Conservation (phyloP, 2,888 invertebrate genomes). For the Macropis europaea region DNA sequence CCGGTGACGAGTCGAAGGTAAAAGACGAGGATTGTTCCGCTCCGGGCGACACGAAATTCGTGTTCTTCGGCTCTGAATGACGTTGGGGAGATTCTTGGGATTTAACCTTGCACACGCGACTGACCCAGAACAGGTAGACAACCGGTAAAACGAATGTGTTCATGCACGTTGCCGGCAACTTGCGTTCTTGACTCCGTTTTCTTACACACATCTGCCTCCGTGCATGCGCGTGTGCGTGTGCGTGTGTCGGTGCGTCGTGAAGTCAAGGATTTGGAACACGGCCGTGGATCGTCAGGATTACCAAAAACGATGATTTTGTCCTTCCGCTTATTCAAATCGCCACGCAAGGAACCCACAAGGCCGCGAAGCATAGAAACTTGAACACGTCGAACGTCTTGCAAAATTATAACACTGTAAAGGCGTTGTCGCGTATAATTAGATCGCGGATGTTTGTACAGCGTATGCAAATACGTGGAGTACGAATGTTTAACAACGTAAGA, state of each 20-base stretch:
- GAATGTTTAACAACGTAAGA: too few species aligned
- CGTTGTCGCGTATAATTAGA: too few species aligned
- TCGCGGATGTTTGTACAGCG: too few species aligned
- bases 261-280: conserved; percentile 72
- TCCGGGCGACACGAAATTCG: conserved; percentile 6
- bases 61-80: conserved; percentile 36
- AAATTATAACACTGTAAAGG: not conserved
- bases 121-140: conserved; percentile 66
- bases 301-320: conserved; percentile 54
- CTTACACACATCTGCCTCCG: conserved; percentile 12
- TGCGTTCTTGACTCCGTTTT: conserved; percentile 70
- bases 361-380: not conserved
- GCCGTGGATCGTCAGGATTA: conserved; percentile 46
- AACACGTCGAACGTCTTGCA: not conserved
- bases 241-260: conserved; percentile 22
- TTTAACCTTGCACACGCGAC: conserved; percentile 60
- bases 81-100: conserved; percentile 45
- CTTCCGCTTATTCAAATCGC: conserved; percentile 39
- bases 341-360: not conserved
- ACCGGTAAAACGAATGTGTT: conserved; percentile 51
- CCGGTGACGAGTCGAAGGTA: conserved; percentile 17
- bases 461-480: too few species aligned
- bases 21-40: conserved; percentile 3
- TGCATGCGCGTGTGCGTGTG: not conserved
- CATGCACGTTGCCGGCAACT: conserved; percentile 26